Evolutionary conservation across 2,888 invertebrate genomes (phyloP), one percentile per base, ranked within the genome.

Genomic region (Tethea ocularis): DNA sequence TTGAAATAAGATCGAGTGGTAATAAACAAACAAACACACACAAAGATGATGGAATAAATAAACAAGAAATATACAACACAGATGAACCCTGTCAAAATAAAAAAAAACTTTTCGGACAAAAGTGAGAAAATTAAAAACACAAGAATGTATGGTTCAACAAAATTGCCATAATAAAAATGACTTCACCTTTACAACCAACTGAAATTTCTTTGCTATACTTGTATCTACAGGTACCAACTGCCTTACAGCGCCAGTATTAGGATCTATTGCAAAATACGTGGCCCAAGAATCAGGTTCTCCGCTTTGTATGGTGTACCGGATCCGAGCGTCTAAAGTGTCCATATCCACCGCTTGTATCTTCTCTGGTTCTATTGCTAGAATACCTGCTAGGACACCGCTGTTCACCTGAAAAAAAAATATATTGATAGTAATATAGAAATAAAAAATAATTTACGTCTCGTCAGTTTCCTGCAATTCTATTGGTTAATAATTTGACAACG

Each of bases 301-400:
- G 66, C 96, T 96, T 15, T 96, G 94, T 77, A 98, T 97, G 60
- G 95, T 96, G 83, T 98, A 98, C 57, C 94, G 94, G 63, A 98
- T 97, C 0, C 96, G 95, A 0, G 97, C 95, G 78, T 97, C 96
- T 52, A 98, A 94, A 0, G 97, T 97, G 79, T 98, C 98, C 95
- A 97, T 96, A 85, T 98, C 98, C 0, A 97, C 95, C 0, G 98
- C 98, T 88, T 97, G 97, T 63, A 98, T 97, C 82, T 97, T 96
- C 81, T 97, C 97, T 0, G 98, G 98, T 36, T 95, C 95, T 22
- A 98, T 95, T 61, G 96, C 96, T 23, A 98, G 94, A 24, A 97
- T 95, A 1, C 98, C 98, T 55, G 97, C 96, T 68, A 97, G 89
- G 0, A 97, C 95, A 1, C 98, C 97, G 71, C 97, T 96, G 61